These are phyloP conservation scores for Lepisosteus oculatus DNA, from an alignment of 2,113 vertebrate species.

Conservation along the genomic window DNA sequence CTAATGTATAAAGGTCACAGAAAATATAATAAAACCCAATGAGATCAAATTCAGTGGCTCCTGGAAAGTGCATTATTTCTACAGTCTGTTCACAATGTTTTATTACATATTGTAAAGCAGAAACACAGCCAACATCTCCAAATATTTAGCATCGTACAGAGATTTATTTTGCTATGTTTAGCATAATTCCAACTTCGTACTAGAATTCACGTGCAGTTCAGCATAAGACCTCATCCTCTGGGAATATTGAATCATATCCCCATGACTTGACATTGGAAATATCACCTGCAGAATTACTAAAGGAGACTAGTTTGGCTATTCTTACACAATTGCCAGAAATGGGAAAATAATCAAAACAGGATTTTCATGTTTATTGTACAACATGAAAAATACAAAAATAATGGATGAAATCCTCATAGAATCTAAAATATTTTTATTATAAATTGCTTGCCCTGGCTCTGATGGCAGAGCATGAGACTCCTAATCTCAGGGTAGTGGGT, in stretches of 20 bases:
- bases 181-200: not conserved
- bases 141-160: not conserved
- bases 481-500: too few species aligned
- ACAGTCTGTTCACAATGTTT: not conserved
- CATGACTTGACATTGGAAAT: not conserved
- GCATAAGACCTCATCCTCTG: not conserved
- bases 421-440: too few species aligned
- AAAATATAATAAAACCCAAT: not conserved
- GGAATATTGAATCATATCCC: not conserved
- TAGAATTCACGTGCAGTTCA: not conserved
- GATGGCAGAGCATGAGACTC: too few species aligned
- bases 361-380: too few species aligned
- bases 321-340: too few species aligned
- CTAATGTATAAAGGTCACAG: slow-evolving; percentile 7
- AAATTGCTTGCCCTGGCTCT: too few species aligned
- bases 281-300: too few species aligned
- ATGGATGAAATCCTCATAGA: too few species aligned
- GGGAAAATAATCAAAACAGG: too few species aligned
- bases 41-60: not conserved
- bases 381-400: too few species aligned
- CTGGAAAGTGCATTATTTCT: not conserved
- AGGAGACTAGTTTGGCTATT: too few species aligned
- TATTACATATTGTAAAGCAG: not conserved
- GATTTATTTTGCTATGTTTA: not conserved
- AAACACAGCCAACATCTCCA: too few species aligned